phyloP scores from a whole-genome alignment of 2,888 invertebrate species.

The Ormyrus thymus region DNA sequence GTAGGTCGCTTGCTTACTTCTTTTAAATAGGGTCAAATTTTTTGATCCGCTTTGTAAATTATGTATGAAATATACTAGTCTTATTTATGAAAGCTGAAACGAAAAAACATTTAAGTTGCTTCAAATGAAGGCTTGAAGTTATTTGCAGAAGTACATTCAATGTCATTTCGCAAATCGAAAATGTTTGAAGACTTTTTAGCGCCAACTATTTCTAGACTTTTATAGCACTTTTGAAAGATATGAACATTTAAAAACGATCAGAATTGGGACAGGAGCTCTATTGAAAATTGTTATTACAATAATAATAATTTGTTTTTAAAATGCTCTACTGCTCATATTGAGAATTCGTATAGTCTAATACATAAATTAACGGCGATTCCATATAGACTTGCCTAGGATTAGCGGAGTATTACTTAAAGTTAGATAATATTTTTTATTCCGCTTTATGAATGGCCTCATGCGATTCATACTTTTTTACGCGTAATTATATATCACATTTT shows the following conservation, averaged over 20 bases:
- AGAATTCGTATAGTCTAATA: neutral
- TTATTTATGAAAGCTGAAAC: conserved; percentile 25
- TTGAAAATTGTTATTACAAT: conserved; percentile 6
- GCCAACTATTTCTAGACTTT: conserved; percentile 15
- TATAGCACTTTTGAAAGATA: neutral
- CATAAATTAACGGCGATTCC: neutral
- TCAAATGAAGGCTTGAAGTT: conserved; percentile 9
- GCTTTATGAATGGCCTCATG: conserved; percentile 9
- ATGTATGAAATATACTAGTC: conserved; percentile 53
- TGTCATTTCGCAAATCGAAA: conserved; percentile 28
- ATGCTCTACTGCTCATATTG: neutral
- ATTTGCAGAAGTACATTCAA: conserved; percentile 23
- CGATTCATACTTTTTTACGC: conserved; percentile 14
- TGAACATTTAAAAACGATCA: neutral
- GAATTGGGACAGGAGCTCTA: neutral
- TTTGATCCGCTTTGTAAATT: conserved; percentile 41
- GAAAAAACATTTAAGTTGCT: conserved; percentile 34
- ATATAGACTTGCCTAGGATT: conserved; percentile 15
- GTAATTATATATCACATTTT: conserved; percentile 5
- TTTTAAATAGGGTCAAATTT: conserved; percentile 12
- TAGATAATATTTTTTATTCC: conserved; percentile 35
- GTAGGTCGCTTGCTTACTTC: conserved; percentile 11
- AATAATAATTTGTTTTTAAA: neutral
- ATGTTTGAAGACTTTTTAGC: conserved; percentile 17
- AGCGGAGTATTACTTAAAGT: conserved; percentile 41